Conservation (phyloP, 2,888 invertebrate genomes). For the Phengaris alcon region DNA sequence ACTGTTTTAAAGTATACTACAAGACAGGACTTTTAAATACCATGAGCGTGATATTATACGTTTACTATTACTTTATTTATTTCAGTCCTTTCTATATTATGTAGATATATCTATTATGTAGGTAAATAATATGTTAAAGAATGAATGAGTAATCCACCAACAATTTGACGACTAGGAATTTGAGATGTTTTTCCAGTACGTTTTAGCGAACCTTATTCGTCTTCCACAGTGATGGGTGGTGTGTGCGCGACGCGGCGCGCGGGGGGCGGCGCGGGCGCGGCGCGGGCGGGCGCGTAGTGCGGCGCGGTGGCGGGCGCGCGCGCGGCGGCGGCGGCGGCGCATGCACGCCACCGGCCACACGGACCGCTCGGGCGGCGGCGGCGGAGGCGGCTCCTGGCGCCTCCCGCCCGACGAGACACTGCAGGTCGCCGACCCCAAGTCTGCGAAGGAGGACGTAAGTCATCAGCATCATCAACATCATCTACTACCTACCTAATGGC, state of each 20-base stretch:
- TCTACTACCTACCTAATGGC: too few relatives aligned
- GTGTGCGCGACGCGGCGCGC: slow-evolving; percentile 49
- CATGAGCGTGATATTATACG: too few relatives aligned
- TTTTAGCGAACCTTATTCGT: not conserved
- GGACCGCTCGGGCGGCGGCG: slow-evolving; percentile 87
- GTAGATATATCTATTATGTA: too few relatives aligned
- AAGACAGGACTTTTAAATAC: too few relatives aligned
- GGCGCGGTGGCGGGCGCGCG: slow-evolving; percentile 82
- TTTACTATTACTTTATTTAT: too few relatives aligned
- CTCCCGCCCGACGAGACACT: slow-evolving; percentile 95
- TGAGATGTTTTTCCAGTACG: not conserved
- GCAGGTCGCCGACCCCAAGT: slow-evolving; percentile 92
- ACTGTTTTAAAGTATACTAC: too few relatives aligned
- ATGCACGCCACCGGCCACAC: slow-evolving; percentile 95
- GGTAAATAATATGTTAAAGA: too few relatives aligned
- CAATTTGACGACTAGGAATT: not conserved
- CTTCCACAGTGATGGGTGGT: slow-evolving; percentile 53
- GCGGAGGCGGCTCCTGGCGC: slow-evolving; percentile 88
- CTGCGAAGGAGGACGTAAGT: slow-evolving; percentile 84
- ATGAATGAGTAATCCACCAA: too few relatives aligned
- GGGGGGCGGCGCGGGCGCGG: slow-evolving; percentile 43
- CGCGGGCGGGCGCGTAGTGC: slow-evolving; percentile 66
- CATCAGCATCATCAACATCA: not conserved
- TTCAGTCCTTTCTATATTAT: too few relatives aligned
- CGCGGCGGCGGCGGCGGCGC: slow-evolving; percentile 75